Percentiles rank a stretch among this genome's conserved stretches.
Conservation (phyloP, 92 coral and sea anemone genomes). For the Palythoa heliodiscus region DNA sequence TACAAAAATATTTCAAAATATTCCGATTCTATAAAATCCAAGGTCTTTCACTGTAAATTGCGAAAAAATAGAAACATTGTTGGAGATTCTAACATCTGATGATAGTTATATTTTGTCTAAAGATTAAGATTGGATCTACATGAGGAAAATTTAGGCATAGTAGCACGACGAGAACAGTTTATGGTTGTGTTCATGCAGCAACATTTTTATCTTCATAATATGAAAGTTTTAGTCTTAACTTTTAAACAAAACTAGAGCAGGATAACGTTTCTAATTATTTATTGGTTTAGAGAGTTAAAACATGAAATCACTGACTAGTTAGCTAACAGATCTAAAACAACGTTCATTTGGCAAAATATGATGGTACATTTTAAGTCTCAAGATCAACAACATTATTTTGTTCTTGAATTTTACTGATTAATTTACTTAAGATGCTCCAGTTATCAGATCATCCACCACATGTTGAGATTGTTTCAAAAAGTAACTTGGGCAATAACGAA, state of each 20-base stretch:
- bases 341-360: background rate
- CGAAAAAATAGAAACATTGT: background rate
- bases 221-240: background rate
- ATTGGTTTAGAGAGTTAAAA: background rate
- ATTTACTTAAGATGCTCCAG: no score
- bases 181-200: background rate
- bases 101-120: background rate
- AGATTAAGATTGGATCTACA: background rate
- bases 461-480: background rate
- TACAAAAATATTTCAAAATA: constrained; percentile 29
- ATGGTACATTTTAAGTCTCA: no score
- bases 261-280: background rate
- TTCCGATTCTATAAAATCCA: constrained; percentile 5
- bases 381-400: no score
- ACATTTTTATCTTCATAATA: no score
- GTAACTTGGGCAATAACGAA: background rate
- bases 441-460: no score
- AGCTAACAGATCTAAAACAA: background rate
- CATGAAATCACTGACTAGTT: background rate
- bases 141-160: background rate
- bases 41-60: constrained; percentile 22
- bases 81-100: background rate
- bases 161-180: background rate
- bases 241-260: background rate
- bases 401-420: no score